These are phyloP conservation scores for Emmelina monodactyla DNA, from an alignment of 2,888 invertebrate species.

Conservation along the genomic window DNA sequence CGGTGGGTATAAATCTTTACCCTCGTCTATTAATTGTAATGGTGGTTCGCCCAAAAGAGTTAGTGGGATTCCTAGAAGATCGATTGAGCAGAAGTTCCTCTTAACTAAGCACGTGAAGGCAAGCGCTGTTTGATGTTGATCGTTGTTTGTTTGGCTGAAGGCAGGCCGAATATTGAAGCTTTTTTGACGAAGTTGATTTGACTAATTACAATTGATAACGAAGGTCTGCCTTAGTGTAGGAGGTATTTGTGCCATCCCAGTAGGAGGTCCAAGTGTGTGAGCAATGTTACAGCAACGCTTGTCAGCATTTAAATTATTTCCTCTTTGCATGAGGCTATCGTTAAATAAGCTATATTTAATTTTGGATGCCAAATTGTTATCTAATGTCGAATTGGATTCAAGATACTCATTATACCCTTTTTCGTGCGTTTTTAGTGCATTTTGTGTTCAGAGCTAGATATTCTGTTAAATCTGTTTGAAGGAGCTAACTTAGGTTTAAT, in stretches of 20 bases:
- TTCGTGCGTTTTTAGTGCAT: no score
- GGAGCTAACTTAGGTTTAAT: no score
- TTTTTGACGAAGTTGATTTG: slow-evolving; percentile 4
- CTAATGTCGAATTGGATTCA: no score
- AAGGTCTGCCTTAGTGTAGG: neutral
- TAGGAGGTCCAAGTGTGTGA: slow-evolving; percentile 15
- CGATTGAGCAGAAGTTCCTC: slow-evolving; percentile 53
- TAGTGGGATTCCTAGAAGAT: slow-evolving; percentile 57
- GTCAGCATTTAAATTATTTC: slow-evolving; percentile 42
- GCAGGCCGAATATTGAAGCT: neutral
- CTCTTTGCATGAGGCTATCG: slow-evolving; percentile 37
- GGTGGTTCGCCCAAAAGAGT: slow-evolving; percentile 44
- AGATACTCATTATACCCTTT: no score
- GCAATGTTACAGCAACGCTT: slow-evolving; percentile 34
- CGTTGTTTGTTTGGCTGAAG: neutral
- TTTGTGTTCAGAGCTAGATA: no score
- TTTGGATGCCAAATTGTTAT: slow-evolving; percentile 58
- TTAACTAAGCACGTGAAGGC: slow-evolving; percentile 52
- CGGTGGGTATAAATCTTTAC: slow-evolving; percentile 61
- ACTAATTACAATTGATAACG: neutral
- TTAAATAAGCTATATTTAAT: slow-evolving; percentile 44
- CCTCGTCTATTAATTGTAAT: slow-evolving; percentile 55
- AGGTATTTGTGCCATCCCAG: slow-evolving; percentile 20
- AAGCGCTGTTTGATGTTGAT: slow-evolving; percentile 41
- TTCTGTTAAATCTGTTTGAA: no score